A percentile compares a stretch with the other conserved stretches of the same genome.
phyloP scores from a whole-genome alignment of 2,113 vertebrate species.

The Rattus rattus region DNA sequence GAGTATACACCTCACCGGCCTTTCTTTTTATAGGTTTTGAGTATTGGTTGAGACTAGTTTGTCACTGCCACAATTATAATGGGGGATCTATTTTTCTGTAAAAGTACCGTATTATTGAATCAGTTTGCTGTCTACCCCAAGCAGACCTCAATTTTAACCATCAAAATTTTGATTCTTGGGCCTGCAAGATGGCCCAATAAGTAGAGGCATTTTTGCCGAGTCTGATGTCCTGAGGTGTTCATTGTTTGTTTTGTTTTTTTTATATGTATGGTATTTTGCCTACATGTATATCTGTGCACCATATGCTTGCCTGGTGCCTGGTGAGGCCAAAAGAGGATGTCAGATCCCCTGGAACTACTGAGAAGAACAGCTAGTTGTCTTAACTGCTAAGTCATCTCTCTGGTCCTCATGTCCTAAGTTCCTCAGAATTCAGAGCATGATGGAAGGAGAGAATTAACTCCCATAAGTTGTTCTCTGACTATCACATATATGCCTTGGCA shows the following conservation, averaged over 20 bases:
- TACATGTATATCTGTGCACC: neutral
- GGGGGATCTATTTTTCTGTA: neutral
- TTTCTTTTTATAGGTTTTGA: neutral
- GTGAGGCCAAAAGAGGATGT: neutral
- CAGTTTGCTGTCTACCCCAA: neutral
- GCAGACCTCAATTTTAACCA: conserved; percentile 15
- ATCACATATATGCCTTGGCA: neutral
- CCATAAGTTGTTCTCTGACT: neutral
- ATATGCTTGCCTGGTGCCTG: neutral
- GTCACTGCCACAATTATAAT: conserved; percentile 38
- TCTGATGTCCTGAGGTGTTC: neutral
- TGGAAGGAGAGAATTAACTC: neutral
- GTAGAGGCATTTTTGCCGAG: neutral
- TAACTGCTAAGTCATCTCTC: neutral
- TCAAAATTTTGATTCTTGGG: conserved; percentile 31
- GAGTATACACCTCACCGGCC: neutral
- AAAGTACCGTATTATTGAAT: conserved; percentile 30
- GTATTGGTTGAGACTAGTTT: neutral
- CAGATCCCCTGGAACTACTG: neutral
- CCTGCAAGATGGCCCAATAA: neutral
- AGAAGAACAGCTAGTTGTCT: neutral
- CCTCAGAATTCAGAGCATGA: neutral
- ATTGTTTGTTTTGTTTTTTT: neutral
- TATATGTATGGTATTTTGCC: neutral
- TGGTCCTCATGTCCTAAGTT: neutral